Conservation (phyloP, 2,113 vertebrate genomes). For the Hippoglossus stenolepis region DNA sequence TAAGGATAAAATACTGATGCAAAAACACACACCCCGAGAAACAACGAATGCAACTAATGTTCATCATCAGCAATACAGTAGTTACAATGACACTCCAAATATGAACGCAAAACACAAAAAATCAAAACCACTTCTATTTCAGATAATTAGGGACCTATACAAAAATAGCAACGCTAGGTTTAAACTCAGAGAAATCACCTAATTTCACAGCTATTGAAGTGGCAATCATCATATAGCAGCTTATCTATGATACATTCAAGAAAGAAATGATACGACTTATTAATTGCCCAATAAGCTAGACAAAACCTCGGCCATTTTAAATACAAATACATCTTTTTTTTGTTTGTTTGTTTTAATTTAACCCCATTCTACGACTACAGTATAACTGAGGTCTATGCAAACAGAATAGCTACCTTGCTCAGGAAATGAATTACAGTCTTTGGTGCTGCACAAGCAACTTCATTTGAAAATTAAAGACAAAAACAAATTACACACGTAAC, state of each 20-base stretch:
- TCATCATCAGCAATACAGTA: constrained; percentile 99
- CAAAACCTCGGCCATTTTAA: constrained; percentile 90
- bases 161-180: constrained; percentile 96
- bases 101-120: constrained; percentile 90
- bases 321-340: constrained; percentile 87
- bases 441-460: constrained; percentile 99
- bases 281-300: constrained; percentile 98
- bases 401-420: constrained; percentile 98
- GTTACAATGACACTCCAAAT: constrained; percentile 99
- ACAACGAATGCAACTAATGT: constrained; percentile 92
- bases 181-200: constrained; percentile 95
- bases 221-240: constrained; percentile 99
- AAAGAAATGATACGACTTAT: constrained; percentile 99
- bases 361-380: constrained; percentile 92
- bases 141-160: constrained; percentile 96
- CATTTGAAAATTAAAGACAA: constrained; percentile 86
- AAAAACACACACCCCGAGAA: constrained; percentile 87
- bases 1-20: constrained; percentile 99
- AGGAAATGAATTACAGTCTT: constrained; percentile 99
- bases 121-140: constrained; percentile 95
- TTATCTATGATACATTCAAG: constrained; percentile 99
- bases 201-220: constrained; percentile 99
- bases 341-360: constrained; percentile 79
- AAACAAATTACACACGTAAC: constrained; percentile 83
- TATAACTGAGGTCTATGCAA: constrained; percentile 97